Base-by-base conservation (phyloP, 2,797 vertebrate genomes). In the Manis crassicaudata region DNA sequence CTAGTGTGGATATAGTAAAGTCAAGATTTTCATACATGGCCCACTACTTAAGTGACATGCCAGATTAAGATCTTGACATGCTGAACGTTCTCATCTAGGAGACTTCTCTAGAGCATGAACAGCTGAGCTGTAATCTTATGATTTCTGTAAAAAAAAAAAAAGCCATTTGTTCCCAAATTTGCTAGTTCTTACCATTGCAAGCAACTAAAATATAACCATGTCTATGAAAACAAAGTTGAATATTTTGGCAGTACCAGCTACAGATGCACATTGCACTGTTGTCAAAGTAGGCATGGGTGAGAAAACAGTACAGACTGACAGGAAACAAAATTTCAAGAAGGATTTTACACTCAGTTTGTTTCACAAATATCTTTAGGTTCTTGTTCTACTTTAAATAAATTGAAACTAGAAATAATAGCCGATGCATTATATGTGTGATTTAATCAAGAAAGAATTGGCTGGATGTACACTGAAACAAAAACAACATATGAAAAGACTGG, bases 221-320 rank as follows among this genome's bases (percentile, higher is more conserved):
- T 70, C 68, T 76, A 83, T 70, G 32, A 87, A 93, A 87, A 82
- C 68, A 62, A 90, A 60, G 29, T 62, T 87, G 76, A 82, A 43
- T 54, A 43, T 79, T 81, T 87, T 75, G 25, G 27, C 73, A 95
- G 25, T 65, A 50, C 2, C 60, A 67, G 77, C 27, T 58, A 68
- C 17, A 50, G 23, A 60, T 58, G 52, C 52, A 91, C 5, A 67
- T 37, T 82, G 54, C 37, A 87, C 16, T 92, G 67, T 29, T 88
- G 43, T 92, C 20, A 75, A 81, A 18, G 7, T n/a, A 95, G 73
- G 21, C 60, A 67, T 37, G 37, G 46, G 58, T 50, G 14, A 67
- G 16, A 82, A 87, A 82, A 67, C 18, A 82, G 60, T 87, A 68
- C 87, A 82, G 40, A 84, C 14, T 58, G 79, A 52, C 21, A 20